These are phyloP conservation scores for Paraplagusia blochii DNA, from an alignment of 2,113 vertebrate genomes.

Conservation along the genomic window DNA sequence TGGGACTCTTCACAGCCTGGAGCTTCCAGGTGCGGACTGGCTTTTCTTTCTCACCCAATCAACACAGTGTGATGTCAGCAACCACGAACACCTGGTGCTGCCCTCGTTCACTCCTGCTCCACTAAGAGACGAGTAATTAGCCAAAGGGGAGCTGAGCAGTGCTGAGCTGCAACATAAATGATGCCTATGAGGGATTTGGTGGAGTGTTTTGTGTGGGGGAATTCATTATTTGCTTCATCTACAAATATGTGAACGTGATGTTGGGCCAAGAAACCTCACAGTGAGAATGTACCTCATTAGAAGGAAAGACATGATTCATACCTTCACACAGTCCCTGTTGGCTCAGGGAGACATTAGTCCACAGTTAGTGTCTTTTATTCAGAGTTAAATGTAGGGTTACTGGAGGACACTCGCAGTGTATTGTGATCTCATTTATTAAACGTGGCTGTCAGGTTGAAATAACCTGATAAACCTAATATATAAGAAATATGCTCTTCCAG, in stretches of 20 bases:
- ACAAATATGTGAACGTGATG: constrained; percentile 28
- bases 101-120: constrained; percentile 44
- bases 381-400: neutral
- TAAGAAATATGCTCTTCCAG: too few relatives aligned
- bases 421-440: neutral
- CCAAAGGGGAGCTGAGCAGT: constrained; percentile 21
- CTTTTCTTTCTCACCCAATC: constrained; percentile 30
- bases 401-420: neutral
- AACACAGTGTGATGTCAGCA: constrained; percentile 59
- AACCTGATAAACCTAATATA: too few relatives aligned
- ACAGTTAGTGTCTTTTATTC: constrained; percentile 8
- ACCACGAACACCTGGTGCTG: constrained; percentile 51
- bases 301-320: constrained; percentile 17
- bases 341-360: constrained; percentile 5
- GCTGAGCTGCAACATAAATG: constrained; percentile 47
- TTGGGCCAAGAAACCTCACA: constrained; percentile 34
- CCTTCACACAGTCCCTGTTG: constrained; percentile 10
- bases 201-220: constrained; percentile 27
- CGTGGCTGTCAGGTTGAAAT: neutral
- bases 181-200: constrained; percentile 28
- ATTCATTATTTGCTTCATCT: constrained; percentile 43
- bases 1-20: constrained; percentile 28
- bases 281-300: constrained; percentile 41
- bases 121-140: constrained; percentile 55
- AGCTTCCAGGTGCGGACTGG: constrained; percentile 38